Base-by-base conservation (phyloP, 2,888 invertebrate species). In the Coenonympha arcania region DNA sequence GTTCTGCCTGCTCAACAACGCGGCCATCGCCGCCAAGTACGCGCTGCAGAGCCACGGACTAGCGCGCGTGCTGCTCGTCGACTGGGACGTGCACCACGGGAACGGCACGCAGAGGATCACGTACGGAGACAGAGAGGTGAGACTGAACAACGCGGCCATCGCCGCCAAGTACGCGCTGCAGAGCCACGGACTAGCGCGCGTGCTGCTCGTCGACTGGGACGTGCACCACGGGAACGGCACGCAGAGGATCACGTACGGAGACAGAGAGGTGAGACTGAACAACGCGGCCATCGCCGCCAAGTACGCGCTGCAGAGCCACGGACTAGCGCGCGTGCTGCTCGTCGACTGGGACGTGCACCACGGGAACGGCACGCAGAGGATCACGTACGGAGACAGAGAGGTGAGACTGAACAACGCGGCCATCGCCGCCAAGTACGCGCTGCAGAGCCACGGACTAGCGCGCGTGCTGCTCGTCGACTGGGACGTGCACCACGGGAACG, bases 291-390 rank as follows among this genome's bases (percentile, higher is more conserved):
- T 95, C 15, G 96, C 93, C 2, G 95, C 96, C 0, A 88, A 88
- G 59, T 91, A 94, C 73, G 95, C 95, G 1, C 71, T 91, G 1
- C 71, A 84, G 13, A 77, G 76, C 49, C 89, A 90, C 68, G 87
- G 88, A 0, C 65, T 93, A 1, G 82, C 88, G 60, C 87, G 93
- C 31, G 73, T 84, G 36, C 66, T 94, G 33, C 90, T 98, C 45
- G 74, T 98, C 0, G 98, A 98, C 83, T 98, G 98, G 95, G 98
- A 98, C 76, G 92, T 98, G 2, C 98, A 98, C 69, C 98, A 98
- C 71, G 98, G 98, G 8, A 96, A 98, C 73, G 98, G 96, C 1
- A 95, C 94, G 6, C 95, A 95, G 76, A 88, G 90, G 39, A 90
- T 94, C 54, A 95, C 96, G 44, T 92, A 94, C 62, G 76, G 89